Evolutionary conservation across 2,113 vertebrate genomes (phyloP).

Genomic region (Rhynchopsitta pachyrhyncha): DNA sequence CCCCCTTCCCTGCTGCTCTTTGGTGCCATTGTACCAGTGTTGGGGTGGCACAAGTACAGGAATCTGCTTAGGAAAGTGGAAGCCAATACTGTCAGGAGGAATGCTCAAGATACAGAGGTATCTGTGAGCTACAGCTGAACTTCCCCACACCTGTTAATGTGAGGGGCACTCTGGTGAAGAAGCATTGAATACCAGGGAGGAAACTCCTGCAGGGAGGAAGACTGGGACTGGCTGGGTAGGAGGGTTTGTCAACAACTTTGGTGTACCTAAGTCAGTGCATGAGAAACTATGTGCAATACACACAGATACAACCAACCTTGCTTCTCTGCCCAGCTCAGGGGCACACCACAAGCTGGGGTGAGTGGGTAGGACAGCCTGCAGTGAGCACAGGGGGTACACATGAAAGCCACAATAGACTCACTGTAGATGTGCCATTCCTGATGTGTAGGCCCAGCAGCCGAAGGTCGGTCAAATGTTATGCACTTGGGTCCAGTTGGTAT

Average conservation of each 20-base stretch:
- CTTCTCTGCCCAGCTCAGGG: neutral
- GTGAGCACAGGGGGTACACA: fast-evolving
- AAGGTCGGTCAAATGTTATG: neutral
- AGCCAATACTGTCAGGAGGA: neutral
- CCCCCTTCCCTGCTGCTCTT: neutral
- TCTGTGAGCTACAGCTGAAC: neutral
- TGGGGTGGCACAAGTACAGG: neutral
- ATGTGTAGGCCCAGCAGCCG: neutral
- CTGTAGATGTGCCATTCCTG: neutral
- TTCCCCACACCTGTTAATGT: neutral
- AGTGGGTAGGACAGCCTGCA: neutral
- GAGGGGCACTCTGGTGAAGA: neutral
- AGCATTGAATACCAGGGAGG: neutral
- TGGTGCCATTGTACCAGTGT: fast-evolving
- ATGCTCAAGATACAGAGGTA: neutral
- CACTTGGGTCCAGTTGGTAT: neutral
- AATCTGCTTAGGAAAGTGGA: neutral
- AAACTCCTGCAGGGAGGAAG: neutral
- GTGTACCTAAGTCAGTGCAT: too few relatives aligned
- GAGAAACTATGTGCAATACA: neutral
- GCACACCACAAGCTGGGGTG: neutral
- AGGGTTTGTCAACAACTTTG: neutral
- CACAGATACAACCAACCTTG: fast-evolving
- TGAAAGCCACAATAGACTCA: fast-evolving
- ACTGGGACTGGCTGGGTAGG: neutral